A percentile compares a stretch with the other conserved stretches of the same genome.
phyloP scores from a whole-genome alignment of 1,140 invertebrate genomes.

The Drosophila nikananu region DNA sequence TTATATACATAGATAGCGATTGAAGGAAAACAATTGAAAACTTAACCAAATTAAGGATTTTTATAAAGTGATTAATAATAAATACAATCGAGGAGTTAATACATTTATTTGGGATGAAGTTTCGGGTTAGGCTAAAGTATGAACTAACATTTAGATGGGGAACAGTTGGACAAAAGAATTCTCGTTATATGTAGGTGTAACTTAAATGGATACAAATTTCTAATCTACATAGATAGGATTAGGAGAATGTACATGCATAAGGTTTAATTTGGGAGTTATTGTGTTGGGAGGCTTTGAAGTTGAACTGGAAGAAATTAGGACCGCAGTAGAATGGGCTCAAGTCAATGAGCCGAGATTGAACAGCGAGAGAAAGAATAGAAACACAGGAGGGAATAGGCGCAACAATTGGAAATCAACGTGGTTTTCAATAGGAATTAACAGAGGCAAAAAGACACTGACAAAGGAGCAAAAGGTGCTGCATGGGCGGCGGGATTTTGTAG shows the following conservation, averaged over 20 bases:
- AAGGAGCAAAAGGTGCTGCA: conserved; percentile 63
- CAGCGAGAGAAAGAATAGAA: conserved; percentile 39
- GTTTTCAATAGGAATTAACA: conserved; percentile 56
- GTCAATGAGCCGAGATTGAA: conserved; percentile 12
- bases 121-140: not conserved
- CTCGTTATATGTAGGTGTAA: not conserved
- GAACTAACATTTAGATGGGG: conserved; percentile 2
- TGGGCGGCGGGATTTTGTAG: conserved; percentile 51
- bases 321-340: conserved; percentile 28
- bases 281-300: conserved; percentile 29
- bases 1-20: conserved; percentile 61
- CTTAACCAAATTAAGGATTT: conserved; percentile 21
- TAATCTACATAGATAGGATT: conserved; percentile 12
- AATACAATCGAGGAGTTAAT: conserved; percentile 25
- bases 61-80: conserved; percentile 14
- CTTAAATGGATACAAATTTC: conserved; percentile 1
- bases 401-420: conserved; percentile 57
- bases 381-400: conserved; percentile 39
- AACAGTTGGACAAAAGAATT: not conserved
- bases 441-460: conserved; percentile 72
- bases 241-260: conserved; percentile 20
- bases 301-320: conserved; percentile 27
- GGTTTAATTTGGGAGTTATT: conserved; percentile 20
- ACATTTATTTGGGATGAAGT: conserved; percentile 10
- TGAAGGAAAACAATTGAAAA: conserved; percentile 36